These are phyloP conservation scores for Dasypogon diadema DNA, from an alignment of 2,888 invertebrate species.

Conservation along the genomic window DNA sequence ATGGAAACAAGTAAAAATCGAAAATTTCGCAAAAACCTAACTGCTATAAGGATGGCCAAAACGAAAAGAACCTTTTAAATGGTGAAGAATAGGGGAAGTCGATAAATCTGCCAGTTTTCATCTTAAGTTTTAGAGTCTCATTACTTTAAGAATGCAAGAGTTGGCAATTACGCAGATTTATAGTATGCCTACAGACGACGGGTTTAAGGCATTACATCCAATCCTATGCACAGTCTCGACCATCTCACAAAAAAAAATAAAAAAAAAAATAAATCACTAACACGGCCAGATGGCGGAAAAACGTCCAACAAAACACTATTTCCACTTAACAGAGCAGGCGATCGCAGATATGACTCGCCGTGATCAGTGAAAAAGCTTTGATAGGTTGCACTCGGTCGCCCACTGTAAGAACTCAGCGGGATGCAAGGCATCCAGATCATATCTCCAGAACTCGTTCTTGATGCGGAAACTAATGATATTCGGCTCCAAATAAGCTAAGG, in stretches of 20 bases:
- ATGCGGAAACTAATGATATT: conserved; percentile 21
- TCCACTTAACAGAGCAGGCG: conserved; percentile 36
- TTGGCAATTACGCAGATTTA: conserved; percentile 52
- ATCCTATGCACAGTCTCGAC: conserved; percentile 20
- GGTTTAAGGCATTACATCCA: conserved; percentile 4
- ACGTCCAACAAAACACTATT: conserved; percentile 15
- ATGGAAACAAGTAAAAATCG: conserved; percentile 1
- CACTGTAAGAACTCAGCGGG: conserved; percentile 13
- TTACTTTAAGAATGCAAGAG: conserved; percentile 46
- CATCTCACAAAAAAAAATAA: conserved; percentile 12
- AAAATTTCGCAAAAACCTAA: not conserved
- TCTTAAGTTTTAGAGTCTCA: conserved; percentile 25
- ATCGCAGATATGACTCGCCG: conserved; percentile 16
- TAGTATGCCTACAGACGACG: conserved; percentile 31
- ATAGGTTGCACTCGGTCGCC: conserved; percentile 31
- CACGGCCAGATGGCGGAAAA: conserved; percentile 26
- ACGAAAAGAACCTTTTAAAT: not conserved
- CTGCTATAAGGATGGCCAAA: not conserved
- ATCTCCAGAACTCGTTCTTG: conserved; percentile 49
- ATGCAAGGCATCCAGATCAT: conserved; percentile 18
- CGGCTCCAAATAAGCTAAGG: not conserved
- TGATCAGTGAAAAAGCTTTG: conserved; percentile 12
- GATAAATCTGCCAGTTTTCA: conserved; percentile 47
- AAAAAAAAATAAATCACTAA: not conserved
- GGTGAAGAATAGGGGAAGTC: conserved; percentile 23